Base-by-base conservation (phyloP, 2,888 invertebrate genomes). In the Girardia tigrina region DNA sequence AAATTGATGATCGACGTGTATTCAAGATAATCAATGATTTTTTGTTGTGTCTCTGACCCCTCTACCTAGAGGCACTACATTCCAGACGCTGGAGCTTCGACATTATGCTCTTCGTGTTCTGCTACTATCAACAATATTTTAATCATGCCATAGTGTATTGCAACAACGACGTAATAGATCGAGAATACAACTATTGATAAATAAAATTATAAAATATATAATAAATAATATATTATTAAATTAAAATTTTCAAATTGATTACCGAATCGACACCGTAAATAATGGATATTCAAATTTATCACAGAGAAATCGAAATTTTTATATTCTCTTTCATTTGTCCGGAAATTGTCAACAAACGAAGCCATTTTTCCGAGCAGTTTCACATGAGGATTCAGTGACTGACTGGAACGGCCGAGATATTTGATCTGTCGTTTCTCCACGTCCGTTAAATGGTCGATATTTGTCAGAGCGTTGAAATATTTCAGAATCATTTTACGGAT, bases 291-390 rank as follows among this genome's bases (percentile, higher is more conserved):
- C 20, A 56, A 23, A 56, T 16, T 56, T 4, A 56, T 56, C 23
- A 56, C n/a, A n/a, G 8, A 56, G n/a, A 56, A 56, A 56, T 56
- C 56, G n/a, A 56, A 56, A n/a, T n/a, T 56, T 56, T 56, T 56
- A 56, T 23, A 56, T 16, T 56, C 56, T 20, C 56, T n/a, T 16
- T 56, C 56, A n/a, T 56, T 56, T 6, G n/a, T 56, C 6, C 56
- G n/a, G n/a, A 56, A 56, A 56, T 56, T 23, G 23, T 56, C 56
- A 56, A 23, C 23, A n/a, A 56, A 56, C 6, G 56, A 56, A 56
- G 23, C 23, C 56, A 56, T 56, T 56, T 56, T 56, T n/a, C 56
- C 56, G 2, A 56, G 56, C 4, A 56, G n/a, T 56, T 56, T 56
- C 23, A 56, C 4, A 56, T 56, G 56, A 56, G 56, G 56, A 56